Conservation (phyloP, 1,140 invertebrate genomes). For the Lycorma delicatula region DNA sequence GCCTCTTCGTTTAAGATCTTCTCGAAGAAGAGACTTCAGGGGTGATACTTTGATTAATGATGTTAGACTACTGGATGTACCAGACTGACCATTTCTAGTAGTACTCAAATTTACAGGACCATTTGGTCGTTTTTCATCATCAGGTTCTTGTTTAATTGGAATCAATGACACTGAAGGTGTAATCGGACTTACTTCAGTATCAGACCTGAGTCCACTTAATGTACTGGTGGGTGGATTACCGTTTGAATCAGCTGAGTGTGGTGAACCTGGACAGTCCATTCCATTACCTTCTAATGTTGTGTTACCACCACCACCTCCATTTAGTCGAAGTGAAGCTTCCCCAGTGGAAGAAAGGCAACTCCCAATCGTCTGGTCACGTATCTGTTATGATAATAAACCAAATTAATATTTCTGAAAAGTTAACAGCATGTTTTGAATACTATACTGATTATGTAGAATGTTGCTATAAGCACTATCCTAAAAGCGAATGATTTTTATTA, state of each 20-base stretch:
- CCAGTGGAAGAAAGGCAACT: constrained; percentile 12
- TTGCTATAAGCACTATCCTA: too few relatives aligned
- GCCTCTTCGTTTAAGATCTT: constrained; percentile 57
- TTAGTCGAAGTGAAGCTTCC: constrained; percentile 34
- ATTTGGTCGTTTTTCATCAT: constrained; percentile 33
- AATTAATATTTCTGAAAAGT: too few relatives aligned
- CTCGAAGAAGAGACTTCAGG: constrained; percentile 68
- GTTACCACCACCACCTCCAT: constrained; percentile 39
- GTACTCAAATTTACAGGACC: constrained; percentile 34
- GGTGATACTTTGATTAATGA: constrained; percentile 52
- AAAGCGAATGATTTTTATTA: too few relatives aligned
- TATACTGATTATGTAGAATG: too few relatives aligned
- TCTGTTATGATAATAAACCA: neutral
- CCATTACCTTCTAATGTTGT: constrained; percentile 20
- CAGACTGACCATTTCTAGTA: constrained; percentile 23
- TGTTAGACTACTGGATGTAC: constrained; percentile 49
- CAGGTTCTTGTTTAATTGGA: constrained; percentile 69
- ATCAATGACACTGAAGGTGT: constrained; percentile 78
- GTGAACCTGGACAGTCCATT: constrained; percentile 53
- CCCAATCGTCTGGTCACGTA: neutral
- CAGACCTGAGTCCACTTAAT: constrained; percentile 36
- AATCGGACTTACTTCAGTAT: constrained; percentile 44
- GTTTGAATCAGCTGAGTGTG: constrained; percentile 66
- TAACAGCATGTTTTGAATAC: too few relatives aligned
- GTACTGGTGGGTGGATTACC: constrained; percentile 62